Evolutionary conservation across 2,113 vertebrate genomes (phyloP).

Genomic region (Loxodonta africana): DNA sequence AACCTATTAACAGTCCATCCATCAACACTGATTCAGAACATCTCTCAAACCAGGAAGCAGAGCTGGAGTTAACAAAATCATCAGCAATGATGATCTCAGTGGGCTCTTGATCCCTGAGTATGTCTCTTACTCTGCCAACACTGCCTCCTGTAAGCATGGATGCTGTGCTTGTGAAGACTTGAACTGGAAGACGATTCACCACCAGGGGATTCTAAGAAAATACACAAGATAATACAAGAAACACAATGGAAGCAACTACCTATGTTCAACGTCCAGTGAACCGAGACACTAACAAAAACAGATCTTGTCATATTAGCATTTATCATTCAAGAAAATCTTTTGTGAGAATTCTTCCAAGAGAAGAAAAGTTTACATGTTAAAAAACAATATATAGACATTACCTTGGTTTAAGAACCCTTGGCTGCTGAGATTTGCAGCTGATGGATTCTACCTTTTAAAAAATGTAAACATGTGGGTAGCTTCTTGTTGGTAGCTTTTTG

Average conservation of each 20-base stretch:
- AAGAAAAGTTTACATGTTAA: background rate
- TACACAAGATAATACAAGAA: background rate
- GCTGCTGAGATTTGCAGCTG: background rate
- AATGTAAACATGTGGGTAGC: constrained; percentile 22
- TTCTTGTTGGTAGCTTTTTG: constrained; percentile 47
- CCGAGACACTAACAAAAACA: background rate
- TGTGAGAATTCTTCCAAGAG: background rate
- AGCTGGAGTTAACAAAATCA: background rate
- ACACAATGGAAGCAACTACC: background rate
- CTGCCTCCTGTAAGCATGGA: background rate
- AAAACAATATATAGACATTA: background rate
- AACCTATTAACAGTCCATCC: background rate
- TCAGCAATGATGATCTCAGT: background rate
- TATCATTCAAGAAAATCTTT: constrained; percentile 1
- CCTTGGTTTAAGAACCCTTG: constrained; percentile 22
- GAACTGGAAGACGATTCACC: background rate
- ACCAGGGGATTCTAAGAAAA: constrained; percentile 40
- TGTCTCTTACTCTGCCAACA: background rate
- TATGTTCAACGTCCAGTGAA: background rate
- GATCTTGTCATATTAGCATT: background rate
- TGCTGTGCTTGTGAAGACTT: background rate
- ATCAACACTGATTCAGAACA: background rate
- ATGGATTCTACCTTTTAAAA: constrained; percentile 41
- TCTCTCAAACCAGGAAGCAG: background rate
- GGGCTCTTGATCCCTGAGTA: background rate